Conservation (phyloP, 2,888 invertebrate genomes). For the Megalurothrips usitatus region DNA sequence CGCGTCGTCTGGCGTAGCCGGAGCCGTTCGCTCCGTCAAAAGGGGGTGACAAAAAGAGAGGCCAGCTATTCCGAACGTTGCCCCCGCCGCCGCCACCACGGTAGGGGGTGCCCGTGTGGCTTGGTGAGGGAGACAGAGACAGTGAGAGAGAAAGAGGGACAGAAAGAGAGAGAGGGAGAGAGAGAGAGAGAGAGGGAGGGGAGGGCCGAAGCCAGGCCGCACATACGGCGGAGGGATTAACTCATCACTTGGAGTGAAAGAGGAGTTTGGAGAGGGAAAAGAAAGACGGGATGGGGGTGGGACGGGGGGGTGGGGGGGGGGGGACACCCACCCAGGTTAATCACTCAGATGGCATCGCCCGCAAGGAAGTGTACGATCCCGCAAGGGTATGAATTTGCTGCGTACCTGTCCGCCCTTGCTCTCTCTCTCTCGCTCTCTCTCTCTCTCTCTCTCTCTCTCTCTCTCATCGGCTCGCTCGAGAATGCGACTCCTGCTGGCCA, state of each 20-base stretch:
- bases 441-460: background rate
- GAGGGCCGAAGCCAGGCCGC: background rate
- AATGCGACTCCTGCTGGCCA: too few species aligned
- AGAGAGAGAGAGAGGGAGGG: too few species aligned
- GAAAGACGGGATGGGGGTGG: background rate
- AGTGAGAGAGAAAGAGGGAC: too few species aligned
- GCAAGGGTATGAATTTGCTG: too few species aligned
- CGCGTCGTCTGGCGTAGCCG: background rate
- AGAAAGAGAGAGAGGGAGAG: too few species aligned
- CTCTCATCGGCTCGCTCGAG: too few species aligned
- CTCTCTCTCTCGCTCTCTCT: background rate
- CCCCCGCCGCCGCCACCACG: too few species aligned
- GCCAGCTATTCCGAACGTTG: too few species aligned
- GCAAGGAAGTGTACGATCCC: too few species aligned
- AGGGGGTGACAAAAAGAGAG: background rate
- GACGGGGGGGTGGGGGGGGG: background rate
- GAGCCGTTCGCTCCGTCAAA: background rate
- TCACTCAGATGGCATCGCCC: slow-evolving; percentile 12
- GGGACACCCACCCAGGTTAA: slow-evolving; percentile 3
- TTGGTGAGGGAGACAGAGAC: background rate
- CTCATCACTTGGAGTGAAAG: slow-evolving; percentile 21
- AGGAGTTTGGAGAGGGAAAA: background rate
- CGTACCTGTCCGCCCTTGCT: too few species aligned
- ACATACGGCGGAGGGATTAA: background rate
- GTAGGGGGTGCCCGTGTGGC: background rate